Percentiles rank a stretch among this genome's conserved stretches.
phyloP scores from a whole-genome alignment of 1,140 invertebrate species.

The Hycleus cichorii region DNA sequence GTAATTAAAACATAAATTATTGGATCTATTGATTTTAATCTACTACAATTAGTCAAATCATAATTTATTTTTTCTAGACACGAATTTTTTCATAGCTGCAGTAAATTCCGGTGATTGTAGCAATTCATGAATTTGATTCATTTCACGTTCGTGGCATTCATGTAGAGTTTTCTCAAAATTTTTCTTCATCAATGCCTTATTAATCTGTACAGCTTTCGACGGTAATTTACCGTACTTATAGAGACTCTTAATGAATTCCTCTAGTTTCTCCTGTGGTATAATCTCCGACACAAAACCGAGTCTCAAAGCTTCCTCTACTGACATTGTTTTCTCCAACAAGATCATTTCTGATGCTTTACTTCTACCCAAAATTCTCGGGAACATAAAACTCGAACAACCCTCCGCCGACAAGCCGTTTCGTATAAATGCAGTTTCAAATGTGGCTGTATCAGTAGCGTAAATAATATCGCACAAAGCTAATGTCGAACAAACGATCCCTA shows the following conservation, averaged over 20 bases:
- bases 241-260: constrained; percentile 26
- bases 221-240: constrained; percentile 28
- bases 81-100: constrained; percentile 24
- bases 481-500: constrained; percentile 81
- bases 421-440: constrained; percentile 81
- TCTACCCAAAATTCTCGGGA: constrained; percentile 73
- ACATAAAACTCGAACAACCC: constrained; percentile 75
- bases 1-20: constrained; percentile 6
- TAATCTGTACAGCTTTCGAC: constrained; percentile 26
- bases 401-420: constrained; percentile 73
- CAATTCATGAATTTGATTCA: constrained; percentile 24
- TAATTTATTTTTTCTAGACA: constrained; percentile 31
- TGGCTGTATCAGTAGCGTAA: constrained; percentile 75
- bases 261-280: constrained; percentile 27
- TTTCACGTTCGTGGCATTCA: constrained; percentile 29
- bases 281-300: constrained; percentile 32
- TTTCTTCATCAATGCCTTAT: constrained; percentile 30
- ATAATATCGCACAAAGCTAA: constrained; percentile 82
- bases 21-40: background rate
- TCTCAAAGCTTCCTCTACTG: constrained; percentile 47
- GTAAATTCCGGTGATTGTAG: constrained; percentile 32
- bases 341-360: constrained; percentile 75
- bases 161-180: constrained; percentile 19
- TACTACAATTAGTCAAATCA: constrained; percentile 5
- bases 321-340: constrained; percentile 71